Evolutionary conservation across 2,888 invertebrate species (phyloP), one percentile per base, ranked within the genome.

Genomic region (Cyaniris semiargus): DNA sequence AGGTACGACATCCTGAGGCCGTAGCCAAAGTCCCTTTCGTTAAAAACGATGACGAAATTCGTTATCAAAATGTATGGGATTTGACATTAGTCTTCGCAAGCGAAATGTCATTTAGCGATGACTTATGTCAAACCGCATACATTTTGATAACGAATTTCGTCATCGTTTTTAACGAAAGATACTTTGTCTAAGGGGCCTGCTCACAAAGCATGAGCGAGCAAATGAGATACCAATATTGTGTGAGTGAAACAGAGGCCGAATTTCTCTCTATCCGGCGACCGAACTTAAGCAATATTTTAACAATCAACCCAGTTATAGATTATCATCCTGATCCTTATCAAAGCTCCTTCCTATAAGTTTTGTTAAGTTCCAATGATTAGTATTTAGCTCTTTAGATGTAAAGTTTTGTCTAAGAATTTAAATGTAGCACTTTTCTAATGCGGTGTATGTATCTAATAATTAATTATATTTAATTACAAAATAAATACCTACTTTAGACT

Each of bases 371-470:
- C 38, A 72, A 72, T 23, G 21, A 74, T 53, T 66, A 66, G 66
- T 27, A 15, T 66, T 66, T 66, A 27, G 23, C 15, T 66, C 23
- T 66, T 53, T 15, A 18, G 44, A 48, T 72, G 72, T 74, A 48
- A 53, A 27, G 27, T 27, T 53, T 74, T 74, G 74, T 74, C 18
- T 48, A 53, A 48, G 71, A 38, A 76, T 53, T 76, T 58, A 56
- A 71, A 8, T 71, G 76, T 71, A 71, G 38, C 71, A 71, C 71
- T 76, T 76, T 76, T 76, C 71, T 71, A 76, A 70, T 76, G 71
- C 34, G 56, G 71, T 76, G 58, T 23, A 76, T 71, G 70, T 71
- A 58, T 70, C 27, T 38, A 72, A 44, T 44, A 34, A 76, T 70
- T 53, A 76, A 71, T 76, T 56, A 76, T 71, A 71, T 76, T 71